Percentiles rank a stretch among this genome's conserved stretches.
These are phyloP conservation scores for Heliconius erato DNA, from an alignment of 2,888 invertebrate genomes.

Conservation along the genomic window DNA sequence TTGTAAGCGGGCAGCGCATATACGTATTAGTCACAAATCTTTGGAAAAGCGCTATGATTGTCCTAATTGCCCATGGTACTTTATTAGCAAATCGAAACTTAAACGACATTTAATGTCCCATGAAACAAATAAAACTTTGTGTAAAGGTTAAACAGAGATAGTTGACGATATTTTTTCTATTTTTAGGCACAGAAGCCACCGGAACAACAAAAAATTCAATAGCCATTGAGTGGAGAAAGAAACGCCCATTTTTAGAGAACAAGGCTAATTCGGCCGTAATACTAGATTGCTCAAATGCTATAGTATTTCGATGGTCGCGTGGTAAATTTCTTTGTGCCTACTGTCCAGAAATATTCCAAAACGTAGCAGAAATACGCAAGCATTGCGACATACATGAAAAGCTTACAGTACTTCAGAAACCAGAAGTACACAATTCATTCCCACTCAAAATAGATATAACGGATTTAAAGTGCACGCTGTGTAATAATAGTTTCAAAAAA, in stretches of 20 bases:
- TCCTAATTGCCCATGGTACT: constrained; percentile 63
- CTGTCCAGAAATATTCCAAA: constrained; percentile 62
- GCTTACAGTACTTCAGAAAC: constrained; percentile 62
- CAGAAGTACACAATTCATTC: constrained; percentile 62
- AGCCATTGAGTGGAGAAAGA: constrained; percentile 66
- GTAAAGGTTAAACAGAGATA: constrained; percentile 35
- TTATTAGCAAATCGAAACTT: constrained; percentile 67
- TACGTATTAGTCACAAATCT: constrained; percentile 63
- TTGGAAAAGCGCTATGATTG: constrained; percentile 63
- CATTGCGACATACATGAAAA: constrained; percentile 65
- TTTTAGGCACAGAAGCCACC: constrained; percentile 66
- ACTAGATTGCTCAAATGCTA: constrained; percentile 70
- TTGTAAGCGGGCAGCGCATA: constrained; percentile 71
- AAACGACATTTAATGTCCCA: constrained; percentile 66
- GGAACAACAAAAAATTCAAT: constrained; percentile 50
- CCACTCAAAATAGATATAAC: constrained; percentile 73
- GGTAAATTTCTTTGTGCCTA: constrained; percentile 74
- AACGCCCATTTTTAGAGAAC: constrained; percentile 60
- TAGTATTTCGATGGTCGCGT: constrained; percentile 69
- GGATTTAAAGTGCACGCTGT: constrained; percentile 64
- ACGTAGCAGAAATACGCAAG: constrained; percentile 60
- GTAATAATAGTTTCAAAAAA: constrained; percentile 54
- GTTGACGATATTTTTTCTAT: constrained; percentile 54
- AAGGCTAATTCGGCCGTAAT: constrained; percentile 70
- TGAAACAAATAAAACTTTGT: constrained; percentile 51